Conservation (phyloP, 2,888 invertebrate species). For the Dicycla oo region DNA sequence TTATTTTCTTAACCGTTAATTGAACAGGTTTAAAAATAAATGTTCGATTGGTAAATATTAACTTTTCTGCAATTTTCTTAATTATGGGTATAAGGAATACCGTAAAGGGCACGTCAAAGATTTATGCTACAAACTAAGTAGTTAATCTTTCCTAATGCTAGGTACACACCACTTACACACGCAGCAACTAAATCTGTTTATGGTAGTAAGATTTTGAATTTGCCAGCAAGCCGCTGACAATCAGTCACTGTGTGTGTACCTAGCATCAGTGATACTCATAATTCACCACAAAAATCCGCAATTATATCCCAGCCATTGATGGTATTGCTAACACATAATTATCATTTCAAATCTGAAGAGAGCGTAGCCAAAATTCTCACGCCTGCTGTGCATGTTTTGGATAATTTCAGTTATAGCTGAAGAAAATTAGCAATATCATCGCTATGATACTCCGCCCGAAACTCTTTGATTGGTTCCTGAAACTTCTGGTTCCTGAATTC, state of each 20-base stretch:
- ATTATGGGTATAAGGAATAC: conserved; percentile 28
- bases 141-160: not conserved
- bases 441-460: not conserved
- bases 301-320: not conserved
- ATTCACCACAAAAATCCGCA: not conserved
- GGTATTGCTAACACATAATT: not conserved
- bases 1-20: conserved; percentile 50
- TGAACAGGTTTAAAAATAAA: conserved; percentile 42
- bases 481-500: not conserved
- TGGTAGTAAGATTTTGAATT: not conserved
- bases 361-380: conserved; percentile 3
- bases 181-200: not conserved
- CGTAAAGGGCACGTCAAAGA: not conserved
- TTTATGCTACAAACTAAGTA: not conserved
- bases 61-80: conserved; percentile 34
- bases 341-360: not conserved
- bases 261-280: not conserved
- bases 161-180: too few species aligned
- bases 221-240: not conserved
- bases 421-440: conserved; percentile 4
- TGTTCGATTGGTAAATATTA: conserved; percentile 16
- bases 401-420: conserved; percentile 5
- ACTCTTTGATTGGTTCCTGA: not conserved
- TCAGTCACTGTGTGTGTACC: not conserved
- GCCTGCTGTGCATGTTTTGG: not conserved